Conservation (phyloP, 92 coral and sea anemone species). For the Desmophyllum pertusum region DNA sequence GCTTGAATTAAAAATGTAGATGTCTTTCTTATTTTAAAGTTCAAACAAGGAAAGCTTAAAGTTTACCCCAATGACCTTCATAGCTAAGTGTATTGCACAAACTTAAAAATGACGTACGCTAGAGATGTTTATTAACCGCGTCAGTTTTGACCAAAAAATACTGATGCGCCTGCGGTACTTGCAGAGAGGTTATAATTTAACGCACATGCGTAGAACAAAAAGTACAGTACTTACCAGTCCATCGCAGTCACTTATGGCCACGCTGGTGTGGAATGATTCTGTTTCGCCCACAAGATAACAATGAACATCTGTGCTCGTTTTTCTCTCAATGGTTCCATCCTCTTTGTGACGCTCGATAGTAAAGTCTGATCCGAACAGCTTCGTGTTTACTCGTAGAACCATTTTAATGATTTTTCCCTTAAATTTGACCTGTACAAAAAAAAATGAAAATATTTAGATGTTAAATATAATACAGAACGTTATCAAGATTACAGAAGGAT, state of each 20-base stretch:
- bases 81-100: no score
- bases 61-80: no score
- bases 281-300: slow-evolving; percentile 93
- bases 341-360: slow-evolving; percentile 72
- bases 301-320: slow-evolving; percentile 59
- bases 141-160: no score
- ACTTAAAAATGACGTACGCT: no score
- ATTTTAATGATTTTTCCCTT: slow-evolving; percentile 67
- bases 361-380: slow-evolving; percentile 85
- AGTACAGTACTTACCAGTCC: slow-evolving; percentile 86
- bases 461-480: neutral
- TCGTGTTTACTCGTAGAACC: slow-evolving; percentile 70
- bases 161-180: neutral
- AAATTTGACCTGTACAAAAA: slow-evolving; percentile 39
- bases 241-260: slow-evolving; percentile 97
- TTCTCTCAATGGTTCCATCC: slow-evolving; percentile 74
- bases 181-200: neutral
- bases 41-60: no score
- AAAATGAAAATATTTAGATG: no score
- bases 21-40: no score
- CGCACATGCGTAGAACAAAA: neutral
- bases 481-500: no score
- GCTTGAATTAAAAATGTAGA: no score
- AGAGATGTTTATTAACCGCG: no score
- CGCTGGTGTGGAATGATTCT: slow-evolving; percentile 59